phyloP scores from a whole-genome alignment of 37 sponge, comb jelly and placozoan species.

The Cladorhizidae sp. region DNA sequence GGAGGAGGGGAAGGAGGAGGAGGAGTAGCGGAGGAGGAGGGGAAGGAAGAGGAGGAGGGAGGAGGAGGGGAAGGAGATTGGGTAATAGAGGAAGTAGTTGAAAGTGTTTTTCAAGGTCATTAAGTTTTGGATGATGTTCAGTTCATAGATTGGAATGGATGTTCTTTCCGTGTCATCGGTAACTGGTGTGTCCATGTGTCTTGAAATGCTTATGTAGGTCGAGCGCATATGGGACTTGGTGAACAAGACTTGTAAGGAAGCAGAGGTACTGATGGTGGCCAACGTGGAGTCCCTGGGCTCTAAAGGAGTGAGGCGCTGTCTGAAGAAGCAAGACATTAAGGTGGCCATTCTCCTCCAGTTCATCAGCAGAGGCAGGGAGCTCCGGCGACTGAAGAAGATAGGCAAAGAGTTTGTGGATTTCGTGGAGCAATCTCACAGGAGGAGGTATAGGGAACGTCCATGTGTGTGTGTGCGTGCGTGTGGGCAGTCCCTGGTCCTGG shows the following conservation, averaged over 20 bases:
- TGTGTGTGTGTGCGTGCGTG: too few species aligned
- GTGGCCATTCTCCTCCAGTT: conserved; percentile 38
- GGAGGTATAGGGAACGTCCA: conserved; percentile 15
- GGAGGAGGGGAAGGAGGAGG: too few species aligned
- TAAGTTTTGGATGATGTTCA: not conserved
- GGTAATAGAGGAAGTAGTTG: too few species aligned
- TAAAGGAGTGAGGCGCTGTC: not conserved
- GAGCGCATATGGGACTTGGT: conserved; percentile 49
- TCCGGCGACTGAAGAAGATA: conserved; percentile 32
- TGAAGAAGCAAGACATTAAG: conserved; percentile 21
- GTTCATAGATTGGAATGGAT: not conserved
- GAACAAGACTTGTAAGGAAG: conserved; percentile 7
- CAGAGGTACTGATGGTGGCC: conserved; percentile 6
- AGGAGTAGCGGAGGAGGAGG: too few species aligned
- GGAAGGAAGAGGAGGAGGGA: too few species aligned
- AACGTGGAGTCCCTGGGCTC: not conserved
- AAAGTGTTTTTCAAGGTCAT: too few species aligned
- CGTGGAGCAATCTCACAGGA: conserved; percentile 23
- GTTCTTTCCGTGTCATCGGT: too few species aligned
- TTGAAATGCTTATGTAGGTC: conserved; percentile 37
- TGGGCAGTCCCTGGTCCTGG: too few species aligned
- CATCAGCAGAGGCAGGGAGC: conserved; percentile 19
- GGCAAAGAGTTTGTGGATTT: conserved; percentile 47
- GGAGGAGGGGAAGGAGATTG: too few species aligned
- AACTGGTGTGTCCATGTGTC: too few species aligned